Evolutionary conservation across 2,113 vertebrate species (phyloP), one percentile per base, ranked within the genome.

Genomic region (Brienomyrus brachyistius): DNA sequence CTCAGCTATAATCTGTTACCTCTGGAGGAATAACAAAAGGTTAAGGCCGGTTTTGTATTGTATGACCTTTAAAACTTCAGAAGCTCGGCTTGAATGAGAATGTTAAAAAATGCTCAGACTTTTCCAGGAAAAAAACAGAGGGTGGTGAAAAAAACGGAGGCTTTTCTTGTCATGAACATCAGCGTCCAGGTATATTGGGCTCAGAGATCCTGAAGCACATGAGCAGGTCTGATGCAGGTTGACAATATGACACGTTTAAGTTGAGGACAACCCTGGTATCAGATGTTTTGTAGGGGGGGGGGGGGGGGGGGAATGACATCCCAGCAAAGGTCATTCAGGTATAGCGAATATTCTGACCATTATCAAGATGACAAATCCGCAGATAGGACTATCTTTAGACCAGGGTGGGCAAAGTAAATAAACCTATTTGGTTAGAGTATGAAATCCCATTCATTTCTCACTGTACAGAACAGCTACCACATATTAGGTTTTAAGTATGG

Each of bases 1-100:
- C 87, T 43, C 19, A 45, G 87, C 56, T 88, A 88, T 88, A 88
- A 88, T 88, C 88, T 89, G 62, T 80, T 77, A 89, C 88, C 66
- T 77, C 62, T 77, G 17, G 59, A 50, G 70, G 48, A 89, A 89
- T 89, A 47, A 52, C 66, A 89, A 77, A 88, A 88, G 87, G 87
- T 88, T 66, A 88, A 47, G 87, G 56, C 40, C 87, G 47, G 40
- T 89, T 89, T 89, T 77, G 62, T 89, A 52, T 51, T 80, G 31
- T 80, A 9, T 89, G 62, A 89, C 88, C 88, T 89, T 89, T 77
- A 80, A 89, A 77, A 89, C 66, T 35, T 74, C 47, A 80, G 88
- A 89, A 19, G 62, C 48, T 35, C 6, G 40, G 31, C 45, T 52
- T 80, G 62, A 77, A 51, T 43, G 66, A 88, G 87, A 45, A 88